Base-by-base conservation (phyloP, 2,888 invertebrate species). In the Meloe dianella region DNA sequence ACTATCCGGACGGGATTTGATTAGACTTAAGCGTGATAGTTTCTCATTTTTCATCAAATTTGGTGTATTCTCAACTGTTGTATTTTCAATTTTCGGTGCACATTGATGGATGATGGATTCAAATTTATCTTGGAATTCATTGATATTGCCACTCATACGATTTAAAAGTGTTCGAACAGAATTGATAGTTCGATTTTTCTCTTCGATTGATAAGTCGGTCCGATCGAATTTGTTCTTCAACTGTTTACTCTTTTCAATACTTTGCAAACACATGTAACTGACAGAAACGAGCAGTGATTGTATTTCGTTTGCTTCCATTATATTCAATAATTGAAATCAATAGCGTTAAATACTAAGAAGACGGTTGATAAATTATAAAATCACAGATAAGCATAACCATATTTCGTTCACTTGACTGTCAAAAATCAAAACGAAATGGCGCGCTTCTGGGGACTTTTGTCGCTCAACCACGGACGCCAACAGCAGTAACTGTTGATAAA, bases 1-100 rank as follows among this genome's bases (percentile, higher is more conserved):
- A 29, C 58, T 58, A 12, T 58, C 58, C 9, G 58, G 58, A 29
- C 58, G 32, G 14, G 29, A 32, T 17, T 58, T 58, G 6, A 58
- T 30, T 12, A 58, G n/a, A n/a, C 58, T 17, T 58, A 58, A 35
- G n/a, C 35, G 30, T 58, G 58, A 30, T n/a, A 27, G 4, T 17
- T 4, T 32, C 22, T 27, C 47, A 22, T 9, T 58, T 12, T 20
- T 2, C 2, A 24, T 20, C 1, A 10, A 57, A 2, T 20, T 3
- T 22, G 5, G 1, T 17, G 8, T 10, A 27, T 9, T 17, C 1
- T 8, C 14, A 32, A 20, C n/a, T n/a, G 27, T 29, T 30, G 29
- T 57, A 29, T 27, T 3, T 5, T 27, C 35, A 14, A 2, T 20
- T 14, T 27, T 30, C 17, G n/a, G 8, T 27, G 1, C 12, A 17